These are phyloP conservation scores for Eolophus roseicapilla DNA, from an alignment of 2,113 vertebrate genomes.

Conservation along the genomic window DNA sequence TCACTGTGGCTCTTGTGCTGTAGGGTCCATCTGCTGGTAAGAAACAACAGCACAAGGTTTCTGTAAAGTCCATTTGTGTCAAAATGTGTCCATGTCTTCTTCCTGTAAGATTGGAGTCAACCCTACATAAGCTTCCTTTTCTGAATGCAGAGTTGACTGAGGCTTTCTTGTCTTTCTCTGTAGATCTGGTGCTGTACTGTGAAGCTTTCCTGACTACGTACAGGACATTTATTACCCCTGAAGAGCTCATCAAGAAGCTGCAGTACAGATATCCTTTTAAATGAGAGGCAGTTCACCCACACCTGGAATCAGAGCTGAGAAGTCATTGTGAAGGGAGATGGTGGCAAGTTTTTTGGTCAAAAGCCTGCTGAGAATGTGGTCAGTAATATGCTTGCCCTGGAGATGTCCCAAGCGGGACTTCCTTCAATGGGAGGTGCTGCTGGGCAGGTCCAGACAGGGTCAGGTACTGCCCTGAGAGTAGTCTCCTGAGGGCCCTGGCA, in stretches of 20 bases:
- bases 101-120: neutral
- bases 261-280: constrained; percentile 96
- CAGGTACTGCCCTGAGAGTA: neutral
- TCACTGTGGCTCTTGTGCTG: neutral
- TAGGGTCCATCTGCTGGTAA: constrained; percentile 53
- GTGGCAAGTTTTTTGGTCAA: neutral
- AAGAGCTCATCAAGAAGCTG: constrained; percentile 97
- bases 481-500: neutral
- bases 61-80: neutral
- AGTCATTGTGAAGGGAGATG: rapidly evolving
- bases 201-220: constrained; percentile 98
- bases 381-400: neutral
- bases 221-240: constrained; percentile 94
- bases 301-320: neutral
- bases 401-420: neutral
- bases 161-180: neutral
- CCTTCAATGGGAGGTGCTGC: neutral
- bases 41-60: neutral
- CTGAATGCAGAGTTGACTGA: neutral
- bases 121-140: neutral
- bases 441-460: neutral
- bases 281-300: neutral
- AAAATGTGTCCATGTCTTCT: neutral
- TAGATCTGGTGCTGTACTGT: constrained; percentile 96
- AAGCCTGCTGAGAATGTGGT: neutral